phyloP scores from a whole-genome alignment of 2,797 vertebrate species.

The Threskiornis aethiopicus region DNA sequence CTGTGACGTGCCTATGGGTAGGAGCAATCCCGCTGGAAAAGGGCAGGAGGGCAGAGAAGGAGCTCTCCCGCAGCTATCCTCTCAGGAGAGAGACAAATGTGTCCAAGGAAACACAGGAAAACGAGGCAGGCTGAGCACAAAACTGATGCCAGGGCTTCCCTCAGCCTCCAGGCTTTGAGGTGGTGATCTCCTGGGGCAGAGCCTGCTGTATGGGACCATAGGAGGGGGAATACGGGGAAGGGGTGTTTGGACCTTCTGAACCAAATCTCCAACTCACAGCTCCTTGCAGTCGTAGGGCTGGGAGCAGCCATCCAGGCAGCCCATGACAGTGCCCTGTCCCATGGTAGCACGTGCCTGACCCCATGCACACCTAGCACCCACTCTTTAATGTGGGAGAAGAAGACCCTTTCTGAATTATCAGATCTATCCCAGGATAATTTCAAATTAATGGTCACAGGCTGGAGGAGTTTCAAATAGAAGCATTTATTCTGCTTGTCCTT shows the following conservation, averaged over 20 bases:
- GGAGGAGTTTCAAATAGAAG: neutral
- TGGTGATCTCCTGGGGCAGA: neutral
- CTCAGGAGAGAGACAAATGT: neutral
- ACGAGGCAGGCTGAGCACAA: neutral
- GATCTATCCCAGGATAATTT: neutral
- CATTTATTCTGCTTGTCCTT: neutral
- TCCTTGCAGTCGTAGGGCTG: neutral
- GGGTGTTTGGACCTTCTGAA: neutral
- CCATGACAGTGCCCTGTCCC: neutral
- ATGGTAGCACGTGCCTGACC: rapidly evolving
- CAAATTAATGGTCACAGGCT: neutral
- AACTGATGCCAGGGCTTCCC: rapidly evolving
- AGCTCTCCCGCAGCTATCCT: neutral
- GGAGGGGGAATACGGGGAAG: neutral
- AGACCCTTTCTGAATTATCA: neutral
- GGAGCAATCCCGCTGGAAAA: neutral
- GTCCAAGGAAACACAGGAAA: neutral
- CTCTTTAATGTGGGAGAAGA: neutral
- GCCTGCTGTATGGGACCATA: neutral
- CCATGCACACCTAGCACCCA: neutral
- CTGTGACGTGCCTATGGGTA: rapidly evolving
- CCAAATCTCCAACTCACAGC: neutral
- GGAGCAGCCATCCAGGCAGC: neutral
- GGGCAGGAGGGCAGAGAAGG: neutral
- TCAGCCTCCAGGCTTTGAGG: neutral